A percentile compares a stretch with the other conserved stretches of the same genome.
phyloP scores from a whole-genome alignment of 1,140 invertebrate species.

The Calliphora vicina region DNA sequence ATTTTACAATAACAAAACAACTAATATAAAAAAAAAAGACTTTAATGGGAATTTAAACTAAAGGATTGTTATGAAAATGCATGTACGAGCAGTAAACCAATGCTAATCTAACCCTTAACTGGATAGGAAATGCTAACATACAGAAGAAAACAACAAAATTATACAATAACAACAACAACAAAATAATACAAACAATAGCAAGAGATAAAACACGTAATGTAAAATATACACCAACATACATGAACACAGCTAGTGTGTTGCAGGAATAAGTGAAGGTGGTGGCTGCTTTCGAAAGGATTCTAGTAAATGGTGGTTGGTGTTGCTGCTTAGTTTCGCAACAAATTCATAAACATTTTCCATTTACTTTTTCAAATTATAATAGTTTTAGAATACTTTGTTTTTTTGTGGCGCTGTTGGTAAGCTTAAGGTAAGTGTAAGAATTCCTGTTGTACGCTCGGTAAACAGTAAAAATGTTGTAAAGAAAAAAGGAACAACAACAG shows the following conservation, averaged over 20 bases:
- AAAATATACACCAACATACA: no score
- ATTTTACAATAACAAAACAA: not conserved
- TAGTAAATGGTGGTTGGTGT: not conserved
- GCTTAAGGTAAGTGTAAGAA: not conserved
- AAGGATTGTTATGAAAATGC: not conserved
- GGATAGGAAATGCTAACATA: no score
- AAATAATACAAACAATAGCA: not conserved
- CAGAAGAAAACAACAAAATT: no score
- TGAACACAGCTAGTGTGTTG: no score
- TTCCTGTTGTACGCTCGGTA: not conserved
- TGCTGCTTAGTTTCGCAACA: not conserved
- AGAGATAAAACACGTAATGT: no score
- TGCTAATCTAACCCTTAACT: constrained; percentile 21
- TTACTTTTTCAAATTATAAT: not conserved
- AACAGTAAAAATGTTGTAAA: not conserved
- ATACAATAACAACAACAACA: not conserved
- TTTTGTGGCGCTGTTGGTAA: not conserved
- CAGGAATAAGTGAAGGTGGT: no score
- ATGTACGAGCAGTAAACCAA: not conserved
- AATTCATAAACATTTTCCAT: not conserved
- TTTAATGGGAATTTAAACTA: not conserved
- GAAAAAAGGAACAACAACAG: not conserved
- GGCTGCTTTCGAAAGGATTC: no score
- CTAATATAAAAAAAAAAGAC: not conserved
- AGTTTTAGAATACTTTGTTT: not conserved